A percentile compares a stretch with the other conserved stretches of the same genome.
These are phyloP conservation scores for Alaudala cheleensis DNA, from an alignment of 2,113 vertebrate genomes.

Conservation along the genomic window DNA sequence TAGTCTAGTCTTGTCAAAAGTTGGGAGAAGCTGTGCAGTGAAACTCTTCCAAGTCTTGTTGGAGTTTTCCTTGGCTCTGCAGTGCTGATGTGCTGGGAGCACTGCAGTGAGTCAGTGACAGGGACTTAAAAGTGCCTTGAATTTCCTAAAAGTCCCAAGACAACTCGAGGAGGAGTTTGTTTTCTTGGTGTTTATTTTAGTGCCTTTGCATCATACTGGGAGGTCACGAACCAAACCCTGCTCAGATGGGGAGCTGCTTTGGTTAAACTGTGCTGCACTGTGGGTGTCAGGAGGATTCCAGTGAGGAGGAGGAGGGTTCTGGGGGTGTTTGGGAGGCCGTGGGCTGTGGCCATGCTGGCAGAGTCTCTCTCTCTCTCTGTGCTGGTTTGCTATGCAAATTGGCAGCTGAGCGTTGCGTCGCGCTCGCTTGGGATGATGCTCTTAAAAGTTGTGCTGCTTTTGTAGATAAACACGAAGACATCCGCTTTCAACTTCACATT, in stretches of 20 bases:
- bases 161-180: neutral
- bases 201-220: rapidly evolving
- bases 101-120: neutral
- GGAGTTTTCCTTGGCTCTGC: neutral
- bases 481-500: constrained; percentile 73
- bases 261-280: rapidly evolving
- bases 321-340: neutral
- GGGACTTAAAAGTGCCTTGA: neutral
- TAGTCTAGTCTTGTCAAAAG: neutral
- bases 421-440: constrained; percentile 54
- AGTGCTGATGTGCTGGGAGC: neutral
- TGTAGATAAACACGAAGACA: constrained; percentile 71
- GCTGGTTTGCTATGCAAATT: constrained; percentile 46
- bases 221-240: rapidly evolving
- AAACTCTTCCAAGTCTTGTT: neutral
- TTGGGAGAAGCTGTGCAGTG: neutral
- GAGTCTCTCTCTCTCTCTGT: neutral
- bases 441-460: constrained; percentile 66
- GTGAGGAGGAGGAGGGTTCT: neutral
- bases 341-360: constrained; percentile 6
- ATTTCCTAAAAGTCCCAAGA: neutral
- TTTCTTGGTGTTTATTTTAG: neutral
- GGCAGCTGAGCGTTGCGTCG: neutral
- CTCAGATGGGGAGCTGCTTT: rapidly evolving
- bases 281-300: neutral